Base-by-base conservation (phyloP, 92 coral and sea anemone genomes). In the Porites rus region DNA sequence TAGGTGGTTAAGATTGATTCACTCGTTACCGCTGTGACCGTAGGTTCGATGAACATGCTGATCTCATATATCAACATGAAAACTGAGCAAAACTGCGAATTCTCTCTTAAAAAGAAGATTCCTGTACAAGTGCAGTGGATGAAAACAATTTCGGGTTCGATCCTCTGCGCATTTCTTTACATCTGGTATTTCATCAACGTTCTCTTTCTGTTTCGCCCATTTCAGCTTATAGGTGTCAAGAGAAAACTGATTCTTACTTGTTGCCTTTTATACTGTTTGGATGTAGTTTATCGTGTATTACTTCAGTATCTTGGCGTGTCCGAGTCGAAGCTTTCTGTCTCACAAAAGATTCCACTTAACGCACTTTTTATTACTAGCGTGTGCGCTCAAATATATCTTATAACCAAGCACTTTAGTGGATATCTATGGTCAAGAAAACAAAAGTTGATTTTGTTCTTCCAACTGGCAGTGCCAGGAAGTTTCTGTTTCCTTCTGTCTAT, bases 161-260 rank as follows among this genome's bases (percentile, higher is more conserved):
- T 73, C 3, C 51, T 22, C 2, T 1, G 38, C 10, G 56, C 58
- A n/a, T 50, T 73, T 20, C 0, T 50, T 7, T 73, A 10, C 60
- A 1, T 18, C 25, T 73, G 77, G 77, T 50, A 10, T 7, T 73
- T 73, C 20, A 43, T 25, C 9, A n/a, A 0, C 13, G 19, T 51
- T 1, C 61, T 73, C 8, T 19, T 73, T 50, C 77, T 73, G 0
- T 77, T 77, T 53, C 82, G 71, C 11, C 71, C 81, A 43, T 28
- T 24, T 61, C 81, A 77, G 68, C 53, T 61, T n/a, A 61, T 10
- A 14, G 72, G 72, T 14, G 56, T 63, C 22, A 77, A 77, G 25
- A 63, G 18, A 43, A 77, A 77, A 8, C 58, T 77, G 10, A 17
- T 73, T 4, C 71, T 77, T 3, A 53, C 12, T 17, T 31, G 31